These are phyloP conservation scores for Anthoscopus minutus DNA, from an alignment of 2,113 vertebrate genomes.

Conservation along the genomic window DNA sequence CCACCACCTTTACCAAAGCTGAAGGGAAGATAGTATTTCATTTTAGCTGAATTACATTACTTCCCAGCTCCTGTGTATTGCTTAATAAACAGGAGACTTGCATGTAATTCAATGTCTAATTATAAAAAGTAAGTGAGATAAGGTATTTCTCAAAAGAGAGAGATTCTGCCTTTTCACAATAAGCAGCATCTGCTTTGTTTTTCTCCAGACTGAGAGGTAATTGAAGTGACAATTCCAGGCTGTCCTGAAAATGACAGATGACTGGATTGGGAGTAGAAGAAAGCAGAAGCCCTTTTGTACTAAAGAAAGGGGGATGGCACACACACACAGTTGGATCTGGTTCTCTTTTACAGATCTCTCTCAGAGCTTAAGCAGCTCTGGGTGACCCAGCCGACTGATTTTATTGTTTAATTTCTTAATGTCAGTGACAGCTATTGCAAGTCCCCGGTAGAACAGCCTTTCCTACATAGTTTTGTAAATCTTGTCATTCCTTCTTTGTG, in stretches of 20 bases:
- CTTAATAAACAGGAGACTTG: neutral
- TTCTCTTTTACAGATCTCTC: conserved; percentile 3
- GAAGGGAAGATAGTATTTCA: neutral
- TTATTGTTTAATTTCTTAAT: neutral
- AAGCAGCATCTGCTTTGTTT: conserved; percentile 40
- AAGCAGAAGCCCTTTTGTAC: conserved; percentile 42
- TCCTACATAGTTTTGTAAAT: neutral
- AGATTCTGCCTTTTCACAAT: neutral
- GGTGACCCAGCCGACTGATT: neutral
- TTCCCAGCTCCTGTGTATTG: neutral
- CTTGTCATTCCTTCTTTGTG: conserved; percentile 39
- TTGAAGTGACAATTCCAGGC: conserved; percentile 42
- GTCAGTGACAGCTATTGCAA: neutral
- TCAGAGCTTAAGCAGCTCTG: neutral
- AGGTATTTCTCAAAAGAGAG: neutral
- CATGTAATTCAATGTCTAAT: neutral
- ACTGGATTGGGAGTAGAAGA: conserved; percentile 23
- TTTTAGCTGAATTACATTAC: neutral
- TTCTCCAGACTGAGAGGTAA: conserved; percentile 12
- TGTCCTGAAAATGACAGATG: conserved; percentile 43
- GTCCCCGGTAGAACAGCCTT: neutral
- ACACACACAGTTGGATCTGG: neutral
- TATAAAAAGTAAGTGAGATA: neutral
- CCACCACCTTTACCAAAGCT: neutral
- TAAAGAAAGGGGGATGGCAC: neutral